Conservation (phyloP, 2,888 invertebrate species). For the Orthosia gracilis region DNA sequence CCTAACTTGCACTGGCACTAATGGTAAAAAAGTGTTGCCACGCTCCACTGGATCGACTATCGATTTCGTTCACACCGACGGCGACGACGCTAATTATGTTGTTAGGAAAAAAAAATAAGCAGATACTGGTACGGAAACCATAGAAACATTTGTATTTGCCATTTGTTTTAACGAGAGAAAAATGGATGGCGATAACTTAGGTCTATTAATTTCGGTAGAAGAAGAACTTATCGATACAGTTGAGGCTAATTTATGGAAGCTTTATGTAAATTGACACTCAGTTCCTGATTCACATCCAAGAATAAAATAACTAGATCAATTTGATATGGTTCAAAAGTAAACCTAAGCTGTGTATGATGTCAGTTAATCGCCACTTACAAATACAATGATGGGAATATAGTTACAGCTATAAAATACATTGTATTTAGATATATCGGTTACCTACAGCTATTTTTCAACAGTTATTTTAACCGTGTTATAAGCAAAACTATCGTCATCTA, state of each 20-base stretch:
- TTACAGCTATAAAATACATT: slow-evolving; percentile 3
- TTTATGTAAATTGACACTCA: background rate
- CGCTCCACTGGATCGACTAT: slow-evolving; percentile 82
- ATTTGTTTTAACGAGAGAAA: slow-evolving; percentile 34
- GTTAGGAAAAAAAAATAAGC: slow-evolving; percentile 43
- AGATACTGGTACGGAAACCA: slow-evolving; percentile 45
- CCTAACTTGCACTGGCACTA: slow-evolving; percentile 50
- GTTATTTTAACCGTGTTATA: slow-evolving; percentile 7
- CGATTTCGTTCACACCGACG: slow-evolving; percentile 79
- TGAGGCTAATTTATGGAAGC: no score
- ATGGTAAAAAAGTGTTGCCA: slow-evolving; percentile 78
- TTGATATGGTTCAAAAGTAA: slow-evolving; percentile 13
- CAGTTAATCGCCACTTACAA: slow-evolving; percentile 9
- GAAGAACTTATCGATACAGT: no score
- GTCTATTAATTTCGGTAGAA: slow-evolving; percentile 13
- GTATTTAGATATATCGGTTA: slow-evolving; percentile 14
- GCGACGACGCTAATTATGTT: slow-evolving; percentile 62
- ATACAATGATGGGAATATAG: slow-evolving; percentile 33
- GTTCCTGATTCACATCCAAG: background rate
- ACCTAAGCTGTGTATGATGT: slow-evolving; percentile 23
- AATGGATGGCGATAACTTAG: slow-evolving; percentile 31
- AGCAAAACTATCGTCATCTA: background rate
- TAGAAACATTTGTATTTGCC: slow-evolving; percentile 34
- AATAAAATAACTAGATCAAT: slow-evolving; percentile 9
- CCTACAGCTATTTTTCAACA: background rate